Evolutionary conservation across 2,797 vertebrate species (phyloP).

Genomic region (Eremophila alpestris): DNA sequence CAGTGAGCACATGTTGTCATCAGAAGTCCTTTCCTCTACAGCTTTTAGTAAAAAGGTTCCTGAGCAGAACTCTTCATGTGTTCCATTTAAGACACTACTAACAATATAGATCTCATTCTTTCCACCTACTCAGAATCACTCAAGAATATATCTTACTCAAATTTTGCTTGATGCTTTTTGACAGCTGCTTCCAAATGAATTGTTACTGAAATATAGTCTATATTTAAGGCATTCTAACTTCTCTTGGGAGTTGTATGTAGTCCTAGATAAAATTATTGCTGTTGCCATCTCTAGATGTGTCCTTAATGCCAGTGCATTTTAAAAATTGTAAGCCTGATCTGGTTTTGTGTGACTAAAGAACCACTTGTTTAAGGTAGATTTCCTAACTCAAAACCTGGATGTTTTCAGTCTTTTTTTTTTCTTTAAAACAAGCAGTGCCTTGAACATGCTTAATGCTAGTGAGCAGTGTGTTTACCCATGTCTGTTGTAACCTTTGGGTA

Average conservation of each 20-base stretch:
- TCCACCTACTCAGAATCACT: not conserved
- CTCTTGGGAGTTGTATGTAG: not conserved
- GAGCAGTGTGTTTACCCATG: not conserved
- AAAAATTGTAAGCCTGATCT: not conserved
- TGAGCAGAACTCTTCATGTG: not conserved
- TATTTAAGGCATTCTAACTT: not conserved
- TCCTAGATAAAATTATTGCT: not conserved
- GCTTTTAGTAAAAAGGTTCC: not conserved
- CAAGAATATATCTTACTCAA: not conserved
- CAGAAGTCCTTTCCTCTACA: not conserved
- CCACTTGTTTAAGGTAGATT: not conserved
- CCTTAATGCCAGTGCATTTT: not conserved
- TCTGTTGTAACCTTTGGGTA: not conserved
- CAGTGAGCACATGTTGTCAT: not conserved
- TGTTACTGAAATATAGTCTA: not conserved
- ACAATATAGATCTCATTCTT: not conserved
- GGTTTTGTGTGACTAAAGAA: not conserved
- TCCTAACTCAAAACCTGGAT: not conserved
- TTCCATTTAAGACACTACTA: not conserved
- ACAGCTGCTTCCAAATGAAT: not conserved
- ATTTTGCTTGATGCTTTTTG: not conserved
- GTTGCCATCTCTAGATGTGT: not conserved
- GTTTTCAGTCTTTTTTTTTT: not conserved
- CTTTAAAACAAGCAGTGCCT: not conserved
- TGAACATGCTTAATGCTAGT: not conserved